Base-by-base conservation (phyloP, 2,888 invertebrate genomes). In the Caenorhabditis imperialis region DNA sequence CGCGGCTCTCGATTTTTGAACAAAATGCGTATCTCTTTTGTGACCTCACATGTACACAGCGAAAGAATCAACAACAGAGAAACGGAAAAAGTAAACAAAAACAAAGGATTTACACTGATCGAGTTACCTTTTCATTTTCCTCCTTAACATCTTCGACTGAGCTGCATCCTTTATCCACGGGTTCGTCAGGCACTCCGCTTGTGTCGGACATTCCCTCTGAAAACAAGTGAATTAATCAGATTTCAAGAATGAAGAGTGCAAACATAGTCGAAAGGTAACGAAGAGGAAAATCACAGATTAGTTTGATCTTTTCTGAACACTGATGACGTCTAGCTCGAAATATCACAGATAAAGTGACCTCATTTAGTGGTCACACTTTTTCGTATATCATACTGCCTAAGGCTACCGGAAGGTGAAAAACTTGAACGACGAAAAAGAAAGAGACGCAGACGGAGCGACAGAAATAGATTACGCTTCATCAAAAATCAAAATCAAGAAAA, bases 41-140 rank as follows among this genome's bases (percentile, higher is more conserved):
- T 38, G 37, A 18, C 38, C 53, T 54, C 16, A 45, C 48, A 37
- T 42, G 50, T 38, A 42, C 42, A 57, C 55, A 65, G 27, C 30
- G 37, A 35, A 25, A 30, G 42, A 22, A 20, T 38, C 6, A 61
- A 25, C 10, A 18, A 35, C 27, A 50, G 44, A 58, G 50, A 60
- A 53, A 69, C 35, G 35, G 10, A 25, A 35, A 44, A 20, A 60
- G 55, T 48, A 38, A 65, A 65, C n/a, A 63, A 65, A 37, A 65
- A 47, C 37, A 40, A 48, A 10, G n/a, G 38, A 22, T 16, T 27
- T n/a, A n/a, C n/a, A n/a, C n/a, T n/a, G n/a, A n/a, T n/a, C n/a
- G n/a, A n/a, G 53, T 51, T 20, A 48, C 58, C 55, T 55, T 65
- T 48, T 65, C 65, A 42, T 55, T 50, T 42, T 65, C 63, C 38